Evolutionary conservation across 1,140 invertebrate species (phyloP).

Genomic region (Physella acuta): DNA sequence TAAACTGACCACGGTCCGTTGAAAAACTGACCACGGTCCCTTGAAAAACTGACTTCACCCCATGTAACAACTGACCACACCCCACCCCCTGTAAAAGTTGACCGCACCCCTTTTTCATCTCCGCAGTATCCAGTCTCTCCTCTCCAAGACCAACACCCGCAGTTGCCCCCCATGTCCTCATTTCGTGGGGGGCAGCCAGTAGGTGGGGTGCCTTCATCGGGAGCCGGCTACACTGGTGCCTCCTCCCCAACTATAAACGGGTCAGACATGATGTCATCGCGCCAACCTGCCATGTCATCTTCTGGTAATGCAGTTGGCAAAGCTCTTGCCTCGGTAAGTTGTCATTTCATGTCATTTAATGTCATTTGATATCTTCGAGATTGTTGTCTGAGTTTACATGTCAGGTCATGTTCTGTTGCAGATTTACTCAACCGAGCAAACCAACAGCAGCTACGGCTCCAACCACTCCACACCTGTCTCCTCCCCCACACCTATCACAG

Average conservation of each 20-base stretch:
- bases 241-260: conserved; percentile 51
- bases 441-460: conserved; percentile 88
- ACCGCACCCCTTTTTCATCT: conserved; percentile 37
- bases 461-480: conserved; percentile 71
- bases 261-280: conserved; percentile 61
- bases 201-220: conserved; percentile 41
- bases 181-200: conserved; percentile 65
- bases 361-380: no score
- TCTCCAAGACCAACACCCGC: conserved; percentile 66
- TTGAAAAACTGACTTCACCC: no score
- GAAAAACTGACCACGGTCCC: no score
- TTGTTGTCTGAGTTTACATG: no score
- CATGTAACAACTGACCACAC: no score
- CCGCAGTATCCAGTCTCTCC: conserved; percentile 65
- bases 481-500: conserved; percentile 64
- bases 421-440: conserved; percentile 87
- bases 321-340: conserved; percentile 74
- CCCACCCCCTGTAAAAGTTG: no score
- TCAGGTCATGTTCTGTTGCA: conserved; percentile 63
- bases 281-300: conserved; percentile 58
- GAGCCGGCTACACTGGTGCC: conserved; percentile 42
- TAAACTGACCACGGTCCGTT: no score
- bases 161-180: conserved; percentile 89
- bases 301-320: conserved; percentile 77
- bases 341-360: not conserved